These are phyloP conservation scores for Rhagonycha lutea DNA, from an alignment of 2,888 invertebrate species.

Conservation along the genomic window DNA sequence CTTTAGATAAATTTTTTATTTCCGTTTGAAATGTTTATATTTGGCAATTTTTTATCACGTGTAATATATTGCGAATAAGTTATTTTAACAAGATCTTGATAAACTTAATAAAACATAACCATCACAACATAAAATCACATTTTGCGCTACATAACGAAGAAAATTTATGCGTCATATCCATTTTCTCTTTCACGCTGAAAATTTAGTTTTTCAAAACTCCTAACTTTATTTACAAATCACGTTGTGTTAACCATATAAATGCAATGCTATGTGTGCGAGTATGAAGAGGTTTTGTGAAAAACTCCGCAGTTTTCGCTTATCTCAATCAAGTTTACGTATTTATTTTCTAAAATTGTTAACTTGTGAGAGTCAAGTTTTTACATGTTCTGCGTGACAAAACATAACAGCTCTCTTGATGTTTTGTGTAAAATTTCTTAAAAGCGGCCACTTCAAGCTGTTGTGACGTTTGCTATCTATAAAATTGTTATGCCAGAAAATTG, in stretches of 20 bases:
- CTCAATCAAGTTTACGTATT: not conserved
- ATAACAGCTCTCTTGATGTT: not conserved
- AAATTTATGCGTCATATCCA: not conserved
- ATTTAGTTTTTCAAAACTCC: not conserved
- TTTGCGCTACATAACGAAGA: not conserved
- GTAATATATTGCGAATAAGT: not conserved
- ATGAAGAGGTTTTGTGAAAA: not conserved
- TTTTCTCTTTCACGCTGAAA: not conserved
- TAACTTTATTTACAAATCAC: not conserved
- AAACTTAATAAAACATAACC: not conserved
- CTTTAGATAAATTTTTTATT: too few species aligned
- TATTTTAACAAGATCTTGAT: not conserved
- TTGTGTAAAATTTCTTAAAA: not conserved
- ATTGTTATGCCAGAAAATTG: constrained; percentile 2
- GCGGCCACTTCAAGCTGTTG: not conserved
- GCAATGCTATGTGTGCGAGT: not conserved
- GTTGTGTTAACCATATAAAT: not conserved
- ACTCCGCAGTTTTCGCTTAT: not conserved
- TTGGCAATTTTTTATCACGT: too few species aligned
- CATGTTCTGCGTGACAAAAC: not conserved
- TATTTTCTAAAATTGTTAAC: not conserved
- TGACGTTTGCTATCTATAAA: constrained; percentile 3
- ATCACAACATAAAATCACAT: not conserved
- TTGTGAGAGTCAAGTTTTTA: not conserved
- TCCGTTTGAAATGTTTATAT: too few species aligned